Base-by-base conservation (phyloP, 2,797 vertebrate genomes). In the Adelosebastes latens region DNA sequence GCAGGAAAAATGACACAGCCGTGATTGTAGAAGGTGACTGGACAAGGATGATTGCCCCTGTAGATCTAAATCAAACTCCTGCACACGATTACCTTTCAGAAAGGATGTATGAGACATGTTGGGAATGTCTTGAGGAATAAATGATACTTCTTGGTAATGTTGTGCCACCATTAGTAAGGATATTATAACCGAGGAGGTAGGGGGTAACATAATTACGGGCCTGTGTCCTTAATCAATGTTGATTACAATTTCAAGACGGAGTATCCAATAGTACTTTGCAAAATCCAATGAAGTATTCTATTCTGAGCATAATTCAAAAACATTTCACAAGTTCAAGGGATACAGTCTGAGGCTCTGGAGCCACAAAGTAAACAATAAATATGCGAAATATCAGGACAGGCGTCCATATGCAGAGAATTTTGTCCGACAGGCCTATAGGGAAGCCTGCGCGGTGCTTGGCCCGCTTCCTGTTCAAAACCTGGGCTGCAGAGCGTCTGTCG, bases 31-130 rank as follows among this genome's bases (percentile, higher is more conserved):
- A 79, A 86, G 86, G 81, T 89, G 84, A 85, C 83, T 84, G n/a
- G n/a, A n/a, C n/a, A n/a, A 79, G 73, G 84, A 88, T 87, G 86
- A 93, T 90, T 91, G 83, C 80, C 82, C 77, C 53, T 24, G 75
- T 82, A 85, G 77, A 85, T 85, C 82, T 84, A 87, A 91, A 90
- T 91, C 88, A 90, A 87, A 89, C 77, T 12, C 68, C 64, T 69
- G 77, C 64, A 74, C 76, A 55, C 56, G 58, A 89, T 91, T 83
- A 84, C 87, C 80, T 90, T 83, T 87, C 75, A 71, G 63, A 65
- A 87, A 65, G 83, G 74, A 88, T 86, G 72, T 66, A 82, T 86
- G 80, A 84, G 75, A 61, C 27, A 86, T 76, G 72, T 65, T 89
- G 63, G 82, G 68, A 85, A 77, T 80, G 83, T 84, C 88, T 74